Base-by-base conservation (phyloP, 2,888 invertebrate species). In the Cynaeus angustus region DNA sequence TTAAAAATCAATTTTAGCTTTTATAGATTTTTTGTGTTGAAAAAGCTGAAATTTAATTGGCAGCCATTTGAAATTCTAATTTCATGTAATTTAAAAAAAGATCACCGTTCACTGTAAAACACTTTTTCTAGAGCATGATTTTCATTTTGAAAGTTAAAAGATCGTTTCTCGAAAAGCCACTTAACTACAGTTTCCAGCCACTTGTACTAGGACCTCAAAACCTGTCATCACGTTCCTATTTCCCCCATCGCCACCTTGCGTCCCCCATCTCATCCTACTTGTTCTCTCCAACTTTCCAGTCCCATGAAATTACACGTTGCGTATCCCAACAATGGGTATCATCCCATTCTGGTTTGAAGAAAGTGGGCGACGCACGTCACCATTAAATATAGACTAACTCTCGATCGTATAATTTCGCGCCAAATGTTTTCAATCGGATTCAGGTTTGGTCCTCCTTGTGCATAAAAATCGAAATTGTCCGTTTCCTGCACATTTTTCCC, bases 291-390 rank as follows among this genome's bases (percentile, higher is more conserved):
- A 65, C 65, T 65, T 65, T 65, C 65, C 53, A 45, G 56, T 56
- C 30, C 45, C 56, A 43, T 46, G 56, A 69, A 69, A 69, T 69
- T 69, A 69, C 45, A 69, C 33, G 68, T 64, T 69, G 50, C 50
- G 43, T 68, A 58, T 64, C 55, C 58, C 46, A 69, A 69, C 68
- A 69, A 69, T 68, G 56, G 68, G 50, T 64, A 59, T 64, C 68
- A 69, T 69, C 68, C 64, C 43, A 69, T 64, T 64, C 64, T 58
- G 41, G 64, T 68, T 8, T 7, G 64, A 64, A 56, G 68, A 50
- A 69, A 69, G 68, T 69, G 68, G 68, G 68, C 50, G 64, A 69
- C 50, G 28, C 52, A 69, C 58, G 64, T 64, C 64, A 56, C 14
- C 50, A 62, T 68, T 68, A 66, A 45, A 53, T 65, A 45, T 65